phyloP scores from a whole-genome alignment of 2,797 vertebrate genomes.

The Limosa lapponica region DNA sequence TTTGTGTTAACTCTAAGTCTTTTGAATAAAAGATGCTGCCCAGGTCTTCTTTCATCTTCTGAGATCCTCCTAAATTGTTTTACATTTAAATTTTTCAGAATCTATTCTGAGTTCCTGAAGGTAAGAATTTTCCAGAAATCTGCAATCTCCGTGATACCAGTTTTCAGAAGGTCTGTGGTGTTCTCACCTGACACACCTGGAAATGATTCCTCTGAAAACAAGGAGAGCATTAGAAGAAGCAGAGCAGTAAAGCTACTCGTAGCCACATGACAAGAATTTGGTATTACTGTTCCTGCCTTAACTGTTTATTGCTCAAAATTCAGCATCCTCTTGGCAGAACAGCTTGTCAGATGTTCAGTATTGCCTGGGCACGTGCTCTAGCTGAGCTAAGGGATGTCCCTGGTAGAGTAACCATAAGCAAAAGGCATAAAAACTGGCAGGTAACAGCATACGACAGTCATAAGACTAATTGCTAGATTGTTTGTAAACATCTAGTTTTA shows the following conservation, averaged over 20 bases:
- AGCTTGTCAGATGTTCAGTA: neutral
- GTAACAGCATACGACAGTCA: neutral
- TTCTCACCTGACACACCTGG: neutral
- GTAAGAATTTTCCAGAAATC: neutral
- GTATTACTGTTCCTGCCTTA: neutral
- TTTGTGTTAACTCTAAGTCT: neutral
- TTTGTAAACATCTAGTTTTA: neutral
- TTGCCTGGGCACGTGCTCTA: accelerated
- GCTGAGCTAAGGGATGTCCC: neutral
- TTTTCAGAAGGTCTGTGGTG: neutral
- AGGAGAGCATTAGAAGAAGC: neutral
- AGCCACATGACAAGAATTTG: neutral
- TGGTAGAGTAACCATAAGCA: neutral
- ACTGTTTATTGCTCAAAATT: neutral
- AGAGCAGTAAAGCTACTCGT: neutral
- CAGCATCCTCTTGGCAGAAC: neutral
- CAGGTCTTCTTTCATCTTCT: neutral
- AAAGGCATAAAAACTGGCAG: neutral
- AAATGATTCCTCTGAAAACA: neutral
- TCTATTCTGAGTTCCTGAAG: neutral
- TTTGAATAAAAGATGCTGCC: neutral
- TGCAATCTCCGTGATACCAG: neutral
- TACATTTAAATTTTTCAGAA: neutral
- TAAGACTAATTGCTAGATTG: neutral
- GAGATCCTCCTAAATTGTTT: neutral